phyloP scores from a whole-genome alignment of 2,797 vertebrate species.

The Parambassis ranga region DNA sequence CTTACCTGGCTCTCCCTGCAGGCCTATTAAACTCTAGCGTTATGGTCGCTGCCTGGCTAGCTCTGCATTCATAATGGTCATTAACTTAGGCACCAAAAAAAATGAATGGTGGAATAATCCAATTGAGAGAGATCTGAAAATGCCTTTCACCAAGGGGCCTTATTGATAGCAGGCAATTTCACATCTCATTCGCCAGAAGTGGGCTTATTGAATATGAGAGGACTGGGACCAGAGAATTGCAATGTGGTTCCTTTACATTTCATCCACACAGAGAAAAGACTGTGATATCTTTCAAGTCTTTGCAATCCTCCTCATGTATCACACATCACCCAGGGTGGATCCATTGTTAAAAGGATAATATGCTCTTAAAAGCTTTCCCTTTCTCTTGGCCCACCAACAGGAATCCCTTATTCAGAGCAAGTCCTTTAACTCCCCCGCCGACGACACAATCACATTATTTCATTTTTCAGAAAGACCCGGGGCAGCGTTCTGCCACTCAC shows the following conservation, averaged over 20 bases:
- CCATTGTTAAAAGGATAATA: slow-evolving; percentile 68
- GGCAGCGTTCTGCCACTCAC: slow-evolving; percentile 38
- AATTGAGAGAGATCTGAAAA: slow-evolving; percentile 71
- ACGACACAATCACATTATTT: slow-evolving; percentile 56
- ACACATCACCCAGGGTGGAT: slow-evolving; percentile 46
- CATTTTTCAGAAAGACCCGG: slow-evolving; percentile 45
- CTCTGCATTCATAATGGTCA: slow-evolving; percentile 74
- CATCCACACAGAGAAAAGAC: slow-evolving; percentile 35
- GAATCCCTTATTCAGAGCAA: slow-evolving; percentile 47
- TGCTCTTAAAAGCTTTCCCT: slow-evolving; percentile 66
- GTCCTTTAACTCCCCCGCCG: slow-evolving; percentile 47
- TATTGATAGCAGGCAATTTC: slow-evolving; percentile 75
- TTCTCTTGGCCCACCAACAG: slow-evolving; percentile 48
- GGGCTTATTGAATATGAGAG: slow-evolving; percentile 74
- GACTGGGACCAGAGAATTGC: slow-evolving; percentile 55
- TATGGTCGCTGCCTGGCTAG: slow-evolving; percentile 56
- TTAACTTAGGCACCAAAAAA: slow-evolving; percentile 67
- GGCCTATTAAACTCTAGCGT: slow-evolving; percentile 63
- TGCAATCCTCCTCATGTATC: slow-evolving; percentile 45
- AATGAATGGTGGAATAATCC: slow-evolving; percentile 76
- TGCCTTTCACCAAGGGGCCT: slow-evolving; percentile 64
- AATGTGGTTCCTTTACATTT: slow-evolving; percentile 66
- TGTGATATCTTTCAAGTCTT: slow-evolving; percentile 45
- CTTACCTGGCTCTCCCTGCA: slow-evolving; percentile 55
- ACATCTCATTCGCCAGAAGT: slow-evolving; percentile 75